phyloP scores from a whole-genome alignment of 2,888 invertebrate genomes.

The Poecilobothrus nobilitatus region DNA sequence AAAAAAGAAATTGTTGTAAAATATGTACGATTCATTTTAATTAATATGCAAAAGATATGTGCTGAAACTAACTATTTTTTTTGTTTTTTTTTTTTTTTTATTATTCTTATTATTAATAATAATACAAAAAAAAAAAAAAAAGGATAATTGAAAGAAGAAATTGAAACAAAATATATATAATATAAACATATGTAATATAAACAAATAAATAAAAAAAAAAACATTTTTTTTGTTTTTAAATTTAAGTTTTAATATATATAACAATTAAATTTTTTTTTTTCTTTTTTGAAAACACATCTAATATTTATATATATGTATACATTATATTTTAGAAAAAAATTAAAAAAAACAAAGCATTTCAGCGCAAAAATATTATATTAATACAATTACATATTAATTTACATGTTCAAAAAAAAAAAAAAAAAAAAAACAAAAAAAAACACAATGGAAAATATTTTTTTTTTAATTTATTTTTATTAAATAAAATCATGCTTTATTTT shows the following conservation, averaged over 20 bases:
- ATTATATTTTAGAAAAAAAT: background rate
- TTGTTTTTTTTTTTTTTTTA: too few relatives aligned
- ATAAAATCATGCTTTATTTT: background rate
- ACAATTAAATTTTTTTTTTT: background rate
- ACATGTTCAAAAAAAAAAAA: background rate
- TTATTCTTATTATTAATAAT: too few relatives aligned
- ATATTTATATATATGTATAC: background rate
- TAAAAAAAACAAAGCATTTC: background rate
- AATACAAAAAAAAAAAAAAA: background rate
- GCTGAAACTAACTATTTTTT: background rate
- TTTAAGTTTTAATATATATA: background rate
- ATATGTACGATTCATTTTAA: background rate
- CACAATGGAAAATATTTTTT: background rate
- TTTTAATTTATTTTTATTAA: background rate
- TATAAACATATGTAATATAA: background rate
- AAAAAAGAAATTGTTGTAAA: too few relatives aligned
- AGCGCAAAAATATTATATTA: constrained; percentile 3
- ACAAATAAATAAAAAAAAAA: background rate
- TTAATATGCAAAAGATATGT: background rate
- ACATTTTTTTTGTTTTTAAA: background rate
- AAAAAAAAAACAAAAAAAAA: background rate
- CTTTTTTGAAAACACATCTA: too few relatives aligned
- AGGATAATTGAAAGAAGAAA: too few relatives aligned
- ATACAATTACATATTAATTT: background rate
- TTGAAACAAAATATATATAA: background rate